A percentile compares a stretch with the other conserved stretches of the same genome.
Conservation (phyloP, 1,140 invertebrate genomes). For the Drosophila equinoxialis region DNA sequence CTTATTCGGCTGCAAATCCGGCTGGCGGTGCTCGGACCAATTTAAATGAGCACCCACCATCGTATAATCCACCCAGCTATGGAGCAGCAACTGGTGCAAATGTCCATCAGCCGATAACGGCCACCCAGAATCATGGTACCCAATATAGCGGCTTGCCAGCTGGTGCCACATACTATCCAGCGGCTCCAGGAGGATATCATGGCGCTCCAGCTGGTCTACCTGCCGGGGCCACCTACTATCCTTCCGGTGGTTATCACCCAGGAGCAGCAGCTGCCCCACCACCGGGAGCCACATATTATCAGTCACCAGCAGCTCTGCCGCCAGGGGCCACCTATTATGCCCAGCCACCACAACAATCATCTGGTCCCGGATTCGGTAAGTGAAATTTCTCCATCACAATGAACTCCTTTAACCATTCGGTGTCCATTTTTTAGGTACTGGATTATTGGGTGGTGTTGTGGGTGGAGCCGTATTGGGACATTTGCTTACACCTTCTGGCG, state of each 20-base stretch:
- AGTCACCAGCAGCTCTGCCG: conserved; percentile 67
- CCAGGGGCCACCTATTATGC: conserved; percentile 71
- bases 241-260: conserved; percentile 58
- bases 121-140: conserved; percentile 59
- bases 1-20: conserved; percentile 72
- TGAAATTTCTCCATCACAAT: not conserved
- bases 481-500: conserved; percentile 64
- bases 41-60: conserved; percentile 66
- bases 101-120: conserved; percentile 59
- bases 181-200: conserved; percentile 37
- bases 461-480: conserved; percentile 75
- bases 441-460: conserved; percentile 68
- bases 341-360: conserved; percentile 69
- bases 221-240: conserved; percentile 57
- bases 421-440: conserved; percentile 53
- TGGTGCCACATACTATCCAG: conserved; percentile 67
- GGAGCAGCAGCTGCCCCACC: conserved; percentile 50
- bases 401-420: not conserved
- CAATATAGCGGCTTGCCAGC: conserved; percentile 55
- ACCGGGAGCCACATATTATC: conserved; percentile 73
- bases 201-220: conserved; percentile 45
- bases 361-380: conserved; percentile 77
- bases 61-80: conserved; percentile 67
- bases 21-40: conserved; percentile 66
- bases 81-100: conserved; percentile 47